Conservation (phyloP, 2,797 vertebrate species). For the Trachops cirrhosus region DNA sequence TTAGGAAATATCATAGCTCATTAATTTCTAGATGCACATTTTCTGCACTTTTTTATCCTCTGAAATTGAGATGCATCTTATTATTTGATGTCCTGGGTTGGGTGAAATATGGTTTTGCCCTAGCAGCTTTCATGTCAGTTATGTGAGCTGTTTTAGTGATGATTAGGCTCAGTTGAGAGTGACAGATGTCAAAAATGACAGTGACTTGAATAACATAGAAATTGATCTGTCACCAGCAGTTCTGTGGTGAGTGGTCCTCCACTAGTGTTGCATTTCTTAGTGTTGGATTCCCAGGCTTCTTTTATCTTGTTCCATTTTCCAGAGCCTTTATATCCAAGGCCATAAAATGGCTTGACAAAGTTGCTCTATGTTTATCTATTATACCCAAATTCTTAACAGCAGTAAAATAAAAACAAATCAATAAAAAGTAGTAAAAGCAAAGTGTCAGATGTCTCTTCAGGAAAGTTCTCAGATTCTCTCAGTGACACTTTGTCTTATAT, state of each 20-base stretch:
- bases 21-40: not conserved
- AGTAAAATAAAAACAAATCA: not conserved
- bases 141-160: not conserved
- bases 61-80: not conserved
- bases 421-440: not conserved
- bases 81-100: not conserved
- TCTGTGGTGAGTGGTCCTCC: not conserved
- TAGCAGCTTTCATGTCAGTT: not conserved
- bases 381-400: not conserved
- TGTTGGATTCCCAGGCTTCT: not conserved
- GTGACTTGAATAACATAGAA: not conserved
- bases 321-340: not conserved
- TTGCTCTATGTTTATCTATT: not conserved
- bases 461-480: not conserved
- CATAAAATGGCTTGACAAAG: not conserved
- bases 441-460: not conserved
- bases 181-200: not conserved
- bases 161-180: not conserved
- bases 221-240: not conserved
- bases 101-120: not conserved
- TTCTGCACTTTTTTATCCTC: not conserved
- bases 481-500: not conserved
- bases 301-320: not conserved
- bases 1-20: not conserved
- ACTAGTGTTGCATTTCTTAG: not conserved